These are phyloP conservation scores for Sturmia bella DNA, from an alignment of 2,888 invertebrate genomes.

Conservation along the genomic window DNA sequence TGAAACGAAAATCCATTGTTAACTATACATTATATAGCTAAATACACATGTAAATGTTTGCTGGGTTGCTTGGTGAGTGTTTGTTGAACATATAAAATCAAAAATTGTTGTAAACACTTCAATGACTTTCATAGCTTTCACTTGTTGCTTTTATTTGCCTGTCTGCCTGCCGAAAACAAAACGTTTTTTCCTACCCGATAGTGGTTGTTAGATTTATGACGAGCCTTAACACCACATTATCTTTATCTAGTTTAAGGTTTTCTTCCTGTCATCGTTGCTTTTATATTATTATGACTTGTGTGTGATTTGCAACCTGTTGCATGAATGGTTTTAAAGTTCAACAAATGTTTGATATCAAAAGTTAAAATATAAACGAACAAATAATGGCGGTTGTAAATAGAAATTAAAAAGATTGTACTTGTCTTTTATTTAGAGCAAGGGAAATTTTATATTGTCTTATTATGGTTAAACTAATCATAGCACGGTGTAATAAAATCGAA, in stretches of 20 bases:
- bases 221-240: slow-evolving; percentile 48
- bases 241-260: slow-evolving; percentile 25
- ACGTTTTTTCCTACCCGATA: not conserved
- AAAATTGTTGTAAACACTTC: slow-evolving; percentile 28
- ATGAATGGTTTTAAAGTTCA: slow-evolving; percentile 58
- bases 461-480: no score
- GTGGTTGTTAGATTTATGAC: slow-evolving; percentile 45
- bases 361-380: slow-evolving; percentile 30
- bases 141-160: not conserved
- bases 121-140: slow-evolving; percentile 34
- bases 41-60: not conserved
- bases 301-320: slow-evolving; percentile 69
- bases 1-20: no score
- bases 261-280: not conserved
- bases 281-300: slow-evolving; percentile 8
- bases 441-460: no score
- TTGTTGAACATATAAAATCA: slow-evolving; percentile 27
- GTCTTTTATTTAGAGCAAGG: no score
- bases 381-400: not conserved
- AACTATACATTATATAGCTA: not conserved
- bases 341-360: slow-evolving; percentile 38
- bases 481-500: no score
- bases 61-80: slow-evolving; percentile 1
- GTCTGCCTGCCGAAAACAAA: not conserved
- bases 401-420: not conserved